These are phyloP conservation scores for Theonella swinhoei DNA, from an alignment of 37 sponge, comb jelly and placozoan genomes.

Conservation along the genomic window DNA sequence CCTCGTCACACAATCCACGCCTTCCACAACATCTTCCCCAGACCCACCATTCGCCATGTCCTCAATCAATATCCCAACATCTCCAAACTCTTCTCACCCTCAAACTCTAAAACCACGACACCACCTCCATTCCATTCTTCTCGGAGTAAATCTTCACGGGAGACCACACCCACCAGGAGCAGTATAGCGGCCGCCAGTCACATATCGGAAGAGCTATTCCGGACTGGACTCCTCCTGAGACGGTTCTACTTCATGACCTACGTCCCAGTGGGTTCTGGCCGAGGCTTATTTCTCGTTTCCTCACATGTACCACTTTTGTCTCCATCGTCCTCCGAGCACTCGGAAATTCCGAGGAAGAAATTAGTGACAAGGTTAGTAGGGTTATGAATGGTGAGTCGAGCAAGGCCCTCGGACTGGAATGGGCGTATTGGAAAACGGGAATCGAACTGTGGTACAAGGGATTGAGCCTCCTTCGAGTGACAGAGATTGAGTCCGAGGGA, in stretches of 20 bases:
- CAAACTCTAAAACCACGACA: neutral
- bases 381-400: neutral
- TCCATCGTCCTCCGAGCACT: conserved; percentile 46
- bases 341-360: conserved; percentile 35
- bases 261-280: conserved; percentile 97
- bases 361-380: conserved; percentile 39
- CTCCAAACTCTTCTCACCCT: neutral
- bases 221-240: conserved; percentile 74
- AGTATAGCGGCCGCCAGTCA: conserved; percentile 18
- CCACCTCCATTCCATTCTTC: neutral
- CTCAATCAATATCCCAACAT: neutral
- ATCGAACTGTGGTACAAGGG: conserved; percentile 86
- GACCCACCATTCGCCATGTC: conserved; percentile 48
- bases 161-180: neutral
- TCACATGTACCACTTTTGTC: conserved; percentile 49
- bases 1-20: conserved; percentile 71
- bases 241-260: conserved; percentile 92
- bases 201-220: conserved; percentile 27
- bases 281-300: conserved; percentile 80
- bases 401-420: conserved; percentile 45
- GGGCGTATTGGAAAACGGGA: conserved; percentile 94
- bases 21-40: conserved; percentile 76
- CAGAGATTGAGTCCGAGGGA: conserved; percentile 67
- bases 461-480: conserved; percentile 65
- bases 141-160: neutral